These are phyloP conservation scores for Nymphicus hollandicus DNA, from an alignment of 2,113 vertebrate genomes.

Conservation along the genomic window DNA sequence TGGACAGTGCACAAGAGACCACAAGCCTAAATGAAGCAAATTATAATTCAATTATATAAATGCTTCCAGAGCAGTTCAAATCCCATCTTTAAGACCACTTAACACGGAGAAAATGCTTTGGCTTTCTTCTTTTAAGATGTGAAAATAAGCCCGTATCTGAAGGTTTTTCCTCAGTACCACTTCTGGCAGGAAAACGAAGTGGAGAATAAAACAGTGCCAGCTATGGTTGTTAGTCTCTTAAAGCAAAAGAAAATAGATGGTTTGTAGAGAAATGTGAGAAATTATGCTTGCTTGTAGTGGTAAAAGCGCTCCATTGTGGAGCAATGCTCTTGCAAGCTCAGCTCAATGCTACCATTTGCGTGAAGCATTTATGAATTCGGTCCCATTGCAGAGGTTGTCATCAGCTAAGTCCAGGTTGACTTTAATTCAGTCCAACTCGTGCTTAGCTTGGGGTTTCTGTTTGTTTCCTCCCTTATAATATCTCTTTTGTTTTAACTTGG, in stretches of 20 bases:
- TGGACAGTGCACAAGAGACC: slow-evolving; percentile 29
- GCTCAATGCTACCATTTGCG: not conserved
- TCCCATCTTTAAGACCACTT: not conserved
- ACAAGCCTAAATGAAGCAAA: slow-evolving; percentile 55
- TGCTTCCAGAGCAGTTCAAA: slow-evolving; percentile 52
- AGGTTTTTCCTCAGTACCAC: not conserved
- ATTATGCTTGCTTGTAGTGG: not conserved
- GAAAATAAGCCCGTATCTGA: not conserved
- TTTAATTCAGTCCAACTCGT: not conserved
- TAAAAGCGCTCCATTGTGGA: not conserved
- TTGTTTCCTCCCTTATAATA: not conserved
- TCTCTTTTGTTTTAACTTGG: not conserved
- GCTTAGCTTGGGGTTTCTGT: not conserved
- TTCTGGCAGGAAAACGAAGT: not conserved
- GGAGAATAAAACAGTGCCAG: rapidly evolving
- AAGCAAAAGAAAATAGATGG: not conserved
- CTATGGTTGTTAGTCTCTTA: not conserved
- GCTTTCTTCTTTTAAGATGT: not conserved
- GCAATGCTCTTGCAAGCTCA: not conserved
- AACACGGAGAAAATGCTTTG: not conserved
- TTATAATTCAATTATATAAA: slow-evolving; percentile 65
- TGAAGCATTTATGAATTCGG: not conserved
- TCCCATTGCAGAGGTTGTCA: not conserved
- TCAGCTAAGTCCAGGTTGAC: not conserved
- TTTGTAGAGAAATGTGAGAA: not conserved